phyloP scores from a whole-genome alignment of 2,113 vertebrate species.

The Tragelaphus imberbis region DNA sequence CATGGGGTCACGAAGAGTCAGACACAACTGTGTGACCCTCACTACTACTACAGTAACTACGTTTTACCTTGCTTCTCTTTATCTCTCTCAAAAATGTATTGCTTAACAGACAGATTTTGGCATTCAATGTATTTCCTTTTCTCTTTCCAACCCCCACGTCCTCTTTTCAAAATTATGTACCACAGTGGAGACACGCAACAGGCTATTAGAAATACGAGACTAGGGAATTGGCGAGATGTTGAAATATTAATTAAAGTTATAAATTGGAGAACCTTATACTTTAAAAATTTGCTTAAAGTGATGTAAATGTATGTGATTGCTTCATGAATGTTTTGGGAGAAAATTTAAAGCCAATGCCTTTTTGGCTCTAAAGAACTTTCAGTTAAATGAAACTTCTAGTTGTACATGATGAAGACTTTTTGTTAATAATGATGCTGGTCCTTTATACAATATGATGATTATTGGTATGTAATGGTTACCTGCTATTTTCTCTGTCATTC shows the following conservation, averaged over 20 bases:
- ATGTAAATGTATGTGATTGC: not conserved
- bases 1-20: not conserved
- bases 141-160: not conserved
- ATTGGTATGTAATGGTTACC: not conserved
- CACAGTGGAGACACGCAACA: not conserved
- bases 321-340: not conserved
- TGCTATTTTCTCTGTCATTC: not conserved
- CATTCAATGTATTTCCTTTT: not conserved
- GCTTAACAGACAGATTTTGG: not conserved
- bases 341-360: not conserved
- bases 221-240: not conserved
- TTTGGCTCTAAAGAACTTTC: not conserved
- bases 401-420: not conserved
- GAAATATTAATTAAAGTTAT: not conserved
- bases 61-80: not conserved
- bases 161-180: not conserved
- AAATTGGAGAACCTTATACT: not conserved
- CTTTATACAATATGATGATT: not conserved
- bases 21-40: not conserved
- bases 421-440: not conserved
- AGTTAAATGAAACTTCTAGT: not conserved
- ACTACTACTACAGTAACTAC: not conserved
- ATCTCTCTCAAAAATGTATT: not conserved
- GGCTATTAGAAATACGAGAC: not conserved
- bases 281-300: not conserved